These are phyloP conservation scores for Capricornis sumatraensis DNA, from an alignment of 2,113 vertebrate species.

Conservation along the genomic window DNA sequence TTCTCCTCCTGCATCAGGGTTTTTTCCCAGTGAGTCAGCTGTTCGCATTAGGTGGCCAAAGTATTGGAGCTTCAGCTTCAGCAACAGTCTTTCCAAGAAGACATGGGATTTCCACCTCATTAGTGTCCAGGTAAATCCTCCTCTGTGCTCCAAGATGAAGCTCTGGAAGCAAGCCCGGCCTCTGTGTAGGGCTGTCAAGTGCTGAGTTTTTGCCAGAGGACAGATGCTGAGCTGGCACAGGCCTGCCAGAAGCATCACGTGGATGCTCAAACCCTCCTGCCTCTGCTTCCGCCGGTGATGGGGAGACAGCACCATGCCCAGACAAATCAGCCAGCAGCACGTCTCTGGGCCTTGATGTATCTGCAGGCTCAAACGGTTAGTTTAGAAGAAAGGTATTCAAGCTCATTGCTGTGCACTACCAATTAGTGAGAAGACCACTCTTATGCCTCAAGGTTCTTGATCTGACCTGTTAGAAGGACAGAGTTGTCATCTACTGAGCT, in stretches of 20 bases:
- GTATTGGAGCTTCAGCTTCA: not conserved
- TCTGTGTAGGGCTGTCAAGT: no score
- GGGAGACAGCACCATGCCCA: not conserved
- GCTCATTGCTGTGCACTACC: not conserved
- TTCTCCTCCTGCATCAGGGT: not conserved
- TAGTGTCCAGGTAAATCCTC: accelerated
- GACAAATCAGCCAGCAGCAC: accelerated
- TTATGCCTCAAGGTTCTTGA: not conserved
- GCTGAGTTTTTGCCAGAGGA: not conserved
- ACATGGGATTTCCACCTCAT: not conserved
- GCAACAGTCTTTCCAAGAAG: not conserved
- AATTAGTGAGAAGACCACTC: accelerated
- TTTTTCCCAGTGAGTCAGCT: not conserved
- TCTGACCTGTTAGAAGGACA: not conserved
- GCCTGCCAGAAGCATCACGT: not conserved
- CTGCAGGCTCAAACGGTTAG: accelerated
- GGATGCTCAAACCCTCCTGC: not conserved
- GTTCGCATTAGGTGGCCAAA: not conserved
- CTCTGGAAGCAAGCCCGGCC: not conserved
- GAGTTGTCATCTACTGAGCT: accelerated
- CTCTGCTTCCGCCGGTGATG: not conserved
- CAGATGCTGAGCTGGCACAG: not conserved
- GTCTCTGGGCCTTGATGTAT: not conserved
- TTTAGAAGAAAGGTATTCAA: not conserved
- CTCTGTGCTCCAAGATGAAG: accelerated